phyloP scores from a whole-genome alignment of 2,797 vertebrate genomes.

The Chrysolophus pictus region DNA sequence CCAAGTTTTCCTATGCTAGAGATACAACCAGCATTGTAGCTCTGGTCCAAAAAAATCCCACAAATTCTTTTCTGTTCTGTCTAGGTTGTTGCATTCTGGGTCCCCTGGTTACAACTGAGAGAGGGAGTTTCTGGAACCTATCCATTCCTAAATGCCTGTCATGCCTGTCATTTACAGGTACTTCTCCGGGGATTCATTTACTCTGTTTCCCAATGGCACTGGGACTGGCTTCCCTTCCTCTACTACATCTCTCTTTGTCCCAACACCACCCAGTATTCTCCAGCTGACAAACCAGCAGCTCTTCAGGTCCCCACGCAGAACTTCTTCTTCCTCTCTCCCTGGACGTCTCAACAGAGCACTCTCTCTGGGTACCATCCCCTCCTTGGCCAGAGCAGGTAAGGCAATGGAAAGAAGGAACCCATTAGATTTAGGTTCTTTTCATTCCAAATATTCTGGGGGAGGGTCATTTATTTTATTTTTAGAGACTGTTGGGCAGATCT shows the following conservation, averaged over 20 bases:
- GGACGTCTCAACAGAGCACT: constrained; percentile 92
- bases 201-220: constrained; percentile 72
- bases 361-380: constrained; percentile 91
- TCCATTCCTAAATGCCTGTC: neutral
- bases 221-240: constrained; percentile 63
- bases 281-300: constrained; percentile 85
- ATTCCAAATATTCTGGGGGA: neutral
- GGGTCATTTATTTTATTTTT: neutral
- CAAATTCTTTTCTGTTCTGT: neutral
- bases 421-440: neutral
- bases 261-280: constrained; percentile 86
- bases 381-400: constrained; percentile 89
- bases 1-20: neutral
- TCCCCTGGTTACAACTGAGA: neutral
- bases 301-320: constrained; percentile 80
- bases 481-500: neutral
- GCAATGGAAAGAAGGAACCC: neutral
- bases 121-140: neutral
- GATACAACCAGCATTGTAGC: neutral
- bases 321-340: constrained; percentile 89
- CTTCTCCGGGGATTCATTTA: constrained; percentile 81
- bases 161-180: constrained; percentile 83
- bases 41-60: neutral
- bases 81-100: neutral
- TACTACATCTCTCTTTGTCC: constrained; percentile 81